Conservation (phyloP, 2,888 invertebrate species). For the Sarcophaga subvicina region DNA sequence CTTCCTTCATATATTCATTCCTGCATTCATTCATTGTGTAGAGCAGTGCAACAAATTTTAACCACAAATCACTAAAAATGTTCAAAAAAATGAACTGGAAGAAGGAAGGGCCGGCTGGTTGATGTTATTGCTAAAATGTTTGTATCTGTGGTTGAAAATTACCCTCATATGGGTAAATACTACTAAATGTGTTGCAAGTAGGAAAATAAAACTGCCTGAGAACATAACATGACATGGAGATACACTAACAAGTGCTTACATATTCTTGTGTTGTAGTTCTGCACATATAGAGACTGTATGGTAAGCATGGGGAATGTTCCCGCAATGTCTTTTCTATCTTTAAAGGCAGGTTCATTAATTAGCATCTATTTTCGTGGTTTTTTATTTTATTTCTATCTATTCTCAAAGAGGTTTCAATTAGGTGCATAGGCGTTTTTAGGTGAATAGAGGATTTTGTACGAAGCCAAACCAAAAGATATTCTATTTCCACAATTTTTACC, state of each 20-base stretch:
- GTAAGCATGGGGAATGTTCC: too few species aligned
- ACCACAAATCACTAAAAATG: conserved; percentile 60
- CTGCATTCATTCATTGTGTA: not conserved
- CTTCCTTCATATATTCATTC: too few species aligned
- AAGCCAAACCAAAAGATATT: too few species aligned
- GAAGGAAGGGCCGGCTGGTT: conserved; percentile 6
- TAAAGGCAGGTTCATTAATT: too few species aligned
- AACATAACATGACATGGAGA: conserved; percentile 50
- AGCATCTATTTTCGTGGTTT: too few species aligned
- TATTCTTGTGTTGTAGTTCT: not conserved
- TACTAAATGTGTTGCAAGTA: conserved; percentile 20
- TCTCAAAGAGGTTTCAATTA: too few species aligned
- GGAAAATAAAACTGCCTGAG: conserved; percentile 33
- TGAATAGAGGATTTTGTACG: too few species aligned
- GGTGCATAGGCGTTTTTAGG: too few species aligned
- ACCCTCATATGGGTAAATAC: not conserved
- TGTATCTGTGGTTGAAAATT: not conserved
- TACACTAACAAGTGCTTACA: conserved; percentile 1
- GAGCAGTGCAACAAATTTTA: conserved; percentile 11
- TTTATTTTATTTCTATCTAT: too few species aligned
- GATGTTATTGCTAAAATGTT: conserved; percentile 16
- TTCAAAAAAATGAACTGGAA: conserved; percentile 6
- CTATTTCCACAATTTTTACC: too few species aligned
- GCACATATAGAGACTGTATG: too few species aligned
- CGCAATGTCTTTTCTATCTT: too few species aligned